Percentiles rank a stretch among this genome's conserved stretches.
Conservation (phyloP, 2,888 invertebrate species). For the Rosalia funebris region DNA sequence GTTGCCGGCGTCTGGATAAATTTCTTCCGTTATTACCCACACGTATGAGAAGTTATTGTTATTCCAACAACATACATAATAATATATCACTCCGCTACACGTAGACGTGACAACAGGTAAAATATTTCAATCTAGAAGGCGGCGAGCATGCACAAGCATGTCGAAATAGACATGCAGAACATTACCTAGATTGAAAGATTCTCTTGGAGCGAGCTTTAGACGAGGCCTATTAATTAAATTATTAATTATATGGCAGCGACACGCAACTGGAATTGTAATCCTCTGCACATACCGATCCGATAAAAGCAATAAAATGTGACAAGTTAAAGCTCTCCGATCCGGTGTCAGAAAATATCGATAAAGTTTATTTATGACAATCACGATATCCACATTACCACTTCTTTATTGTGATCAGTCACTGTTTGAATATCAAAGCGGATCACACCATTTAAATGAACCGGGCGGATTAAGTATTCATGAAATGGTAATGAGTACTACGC, state of each 20-base stretch:
- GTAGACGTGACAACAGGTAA: neutral
- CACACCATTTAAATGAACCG: constrained; percentile 12
- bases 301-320: neutral
- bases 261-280: constrained; percentile 41
- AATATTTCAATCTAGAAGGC: neutral
- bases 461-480: constrained; percentile 17
- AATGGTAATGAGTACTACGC: constrained; percentile 11
- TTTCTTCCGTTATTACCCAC: no score
- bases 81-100: neutral
- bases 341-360: constrained; percentile 22
- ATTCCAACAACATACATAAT: neutral
- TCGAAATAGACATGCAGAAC: constrained; percentile 1
- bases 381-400: constrained; percentile 17
- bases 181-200: constrained; percentile 33
- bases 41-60: neutral
- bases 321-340: constrained; percentile 34
- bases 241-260: constrained; percentile 36
- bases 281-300: neutral
- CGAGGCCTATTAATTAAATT: constrained; percentile 44
- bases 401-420: constrained; percentile 8
- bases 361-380: constrained; percentile 24
- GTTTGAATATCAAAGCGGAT: constrained; percentile 19
- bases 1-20: no score
- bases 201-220: constrained; percentile 35
- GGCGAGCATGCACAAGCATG: neutral